These are phyloP conservation scores for Hypsibius dujardini DNA, from an alignment of 1,140 invertebrate species.

Conservation along the genomic window DNA sequence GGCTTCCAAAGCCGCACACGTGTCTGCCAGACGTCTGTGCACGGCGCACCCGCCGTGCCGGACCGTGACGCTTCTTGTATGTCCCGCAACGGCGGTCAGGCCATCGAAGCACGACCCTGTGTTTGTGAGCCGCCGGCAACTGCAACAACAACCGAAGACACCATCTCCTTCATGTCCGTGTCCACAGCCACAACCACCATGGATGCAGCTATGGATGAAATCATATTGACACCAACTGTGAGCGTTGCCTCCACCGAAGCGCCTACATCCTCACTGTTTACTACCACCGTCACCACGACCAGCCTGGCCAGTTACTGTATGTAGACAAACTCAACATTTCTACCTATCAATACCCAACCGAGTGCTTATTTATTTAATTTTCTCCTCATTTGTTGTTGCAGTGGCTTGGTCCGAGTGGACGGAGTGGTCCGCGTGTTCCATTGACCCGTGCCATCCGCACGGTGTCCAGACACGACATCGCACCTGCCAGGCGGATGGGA, in stretches of 20 bases:
- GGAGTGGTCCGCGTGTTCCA: not conserved
- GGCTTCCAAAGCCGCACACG: constrained; percentile 1
- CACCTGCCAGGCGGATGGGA: not conserved
- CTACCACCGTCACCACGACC: not conserved
- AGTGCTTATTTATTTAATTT: not conserved
- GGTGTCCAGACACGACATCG: constrained; percentile 8
- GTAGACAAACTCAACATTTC: not conserved
- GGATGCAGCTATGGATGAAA: no score
- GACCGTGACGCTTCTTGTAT: not conserved
- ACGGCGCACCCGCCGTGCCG: not conserved
- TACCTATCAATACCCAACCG: not conserved
- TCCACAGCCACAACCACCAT: no score
- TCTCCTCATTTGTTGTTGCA: not conserved
- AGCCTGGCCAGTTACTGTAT: not conserved
- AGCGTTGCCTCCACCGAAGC: not conserved
- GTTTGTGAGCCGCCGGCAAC: not conserved
- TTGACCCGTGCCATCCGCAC: not conserved
- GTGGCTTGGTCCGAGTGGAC: constrained; percentile 1
- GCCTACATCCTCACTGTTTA: not conserved
- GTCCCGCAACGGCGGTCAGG: not conserved
- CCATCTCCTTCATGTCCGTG: not conserved
- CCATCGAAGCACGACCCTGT: not conserved
- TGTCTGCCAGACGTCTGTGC: not conserved
- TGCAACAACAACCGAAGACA: not conserved
- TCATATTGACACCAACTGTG: no score